These are phyloP conservation scores for Poeciliopsis paucimaculata DNA, from an alignment of 2,797 vertebrate genomes.

Conservation along the genomic window DNA sequence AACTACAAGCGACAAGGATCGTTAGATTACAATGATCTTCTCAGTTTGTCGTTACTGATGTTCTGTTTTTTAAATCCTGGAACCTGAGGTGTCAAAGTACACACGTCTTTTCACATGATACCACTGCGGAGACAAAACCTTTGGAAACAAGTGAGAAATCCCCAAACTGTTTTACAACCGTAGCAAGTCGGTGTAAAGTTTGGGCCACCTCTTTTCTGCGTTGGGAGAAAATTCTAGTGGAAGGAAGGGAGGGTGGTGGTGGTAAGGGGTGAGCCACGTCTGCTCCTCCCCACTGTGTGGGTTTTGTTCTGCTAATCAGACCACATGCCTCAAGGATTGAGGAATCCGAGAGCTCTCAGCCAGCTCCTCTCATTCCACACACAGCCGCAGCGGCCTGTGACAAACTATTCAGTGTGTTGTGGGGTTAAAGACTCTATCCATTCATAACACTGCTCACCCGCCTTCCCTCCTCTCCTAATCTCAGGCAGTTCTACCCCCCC, in stretches of 20 bases:
- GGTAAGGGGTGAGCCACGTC: constrained; percentile 44
- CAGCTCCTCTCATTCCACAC: constrained; percentile 77
- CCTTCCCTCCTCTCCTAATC: constrained; percentile 61
- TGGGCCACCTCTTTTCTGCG: constrained; percentile 58
- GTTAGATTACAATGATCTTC: constrained; percentile 4
- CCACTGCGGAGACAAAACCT: constrained; percentile 28
- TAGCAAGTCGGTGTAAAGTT: constrained; percentile 60
- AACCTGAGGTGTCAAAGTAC: neutral
- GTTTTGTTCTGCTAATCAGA: constrained; percentile 83
- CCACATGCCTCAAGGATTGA: constrained; percentile 82
- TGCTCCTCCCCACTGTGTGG: constrained; percentile 81
- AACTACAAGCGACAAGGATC: constrained; percentile 35
- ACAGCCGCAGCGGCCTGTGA: constrained; percentile 77
- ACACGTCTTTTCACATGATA: constrained; percentile 29
- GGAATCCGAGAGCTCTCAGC: constrained; percentile 78
- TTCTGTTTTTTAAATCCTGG: constrained; percentile 11
- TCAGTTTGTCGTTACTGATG: constrained; percentile 19
- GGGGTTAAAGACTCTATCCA: constrained; percentile 83
- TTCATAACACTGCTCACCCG: constrained; percentile 76
- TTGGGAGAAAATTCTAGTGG: constrained; percentile 75
- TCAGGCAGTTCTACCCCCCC: constrained; percentile 63
- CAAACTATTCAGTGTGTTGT: constrained; percentile 78
- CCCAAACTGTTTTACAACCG: constrained; percentile 58
- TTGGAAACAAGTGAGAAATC: constrained; percentile 42
- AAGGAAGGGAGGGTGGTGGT: constrained; percentile 9